Conservation (phyloP, 2,113 vertebrate genomes). For the Macaca fascicularis region T2T-MFA8v1.1 NC_088387.1:78928001-78928500, state of each 20-base stretch:
- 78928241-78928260: rapidly evolving
- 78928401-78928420: background rate
- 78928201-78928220: background rate
- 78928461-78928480: background rate
- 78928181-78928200: background rate
- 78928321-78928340: background rate
- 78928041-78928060: background rate
- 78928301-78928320: background rate
- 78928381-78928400: background rate
- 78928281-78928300: background rate
- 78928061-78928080: background rate
- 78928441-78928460: background rate
- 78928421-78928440: background rate
- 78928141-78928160: background rate
- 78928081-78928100: background rate
- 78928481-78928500: background rate
- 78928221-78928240: background rate
- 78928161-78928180: background rate
- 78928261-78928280: background rate
- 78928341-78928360: background rate
- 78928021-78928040: background rate
- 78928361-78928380: rapidly evolving
- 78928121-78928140: background rate
- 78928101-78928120: background rate
- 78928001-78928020: background rate